Base-by-base conservation (phyloP, 2,797 vertebrate species). In the Atherinosoma microstoma region DNA sequence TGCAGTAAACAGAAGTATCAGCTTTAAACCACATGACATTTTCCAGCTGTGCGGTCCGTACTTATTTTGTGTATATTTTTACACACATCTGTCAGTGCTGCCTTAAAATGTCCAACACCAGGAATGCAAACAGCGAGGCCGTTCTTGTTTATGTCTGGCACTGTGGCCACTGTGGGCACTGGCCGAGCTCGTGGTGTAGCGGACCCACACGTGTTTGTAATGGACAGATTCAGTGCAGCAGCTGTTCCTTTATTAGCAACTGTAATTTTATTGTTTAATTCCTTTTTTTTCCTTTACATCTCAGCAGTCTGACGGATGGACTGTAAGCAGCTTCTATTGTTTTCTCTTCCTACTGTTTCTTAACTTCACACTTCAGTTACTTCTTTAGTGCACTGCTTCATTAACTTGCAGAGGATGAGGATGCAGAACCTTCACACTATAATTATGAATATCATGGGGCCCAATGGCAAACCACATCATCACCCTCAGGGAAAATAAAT, bases 71-170 rank as follows among this genome's bases (percentile, higher is more conserved):
- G 69, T 87, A 83, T 89, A 86, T 91, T 91, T 91, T 93, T 90
- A 87, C 75, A 79, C 82, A 42, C 82, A 85, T 89, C 84, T 88
- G 87, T 93, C 89, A 85, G 85, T 85, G 72, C 73, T 90, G 83
- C 86, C 84, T 91, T 83, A 86, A 91, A 87, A 87, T 84, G 87
- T 82, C 84, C 78, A 59, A 89, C 86, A 82, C 82, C 85, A 91
- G 90, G 92, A 94, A 94, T 93, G 92, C 89, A 85, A 92, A 90
- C 87, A 88, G 82, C 67, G 60, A 67, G 81, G 82, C 86, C 83
- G 20, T 89, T 87, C 87, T 88, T 93, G 91, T 92, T 94, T 92
- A 91, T 82, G 84, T 87, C 83, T 89, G 85, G 80, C 84, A 68
- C 80, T 91, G 84, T 83, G 88, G 88, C 70, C 51, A 29, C 81